Base-by-base conservation (phyloP, 2,888 invertebrate genomes). In the Morinoia aosen region DNA sequence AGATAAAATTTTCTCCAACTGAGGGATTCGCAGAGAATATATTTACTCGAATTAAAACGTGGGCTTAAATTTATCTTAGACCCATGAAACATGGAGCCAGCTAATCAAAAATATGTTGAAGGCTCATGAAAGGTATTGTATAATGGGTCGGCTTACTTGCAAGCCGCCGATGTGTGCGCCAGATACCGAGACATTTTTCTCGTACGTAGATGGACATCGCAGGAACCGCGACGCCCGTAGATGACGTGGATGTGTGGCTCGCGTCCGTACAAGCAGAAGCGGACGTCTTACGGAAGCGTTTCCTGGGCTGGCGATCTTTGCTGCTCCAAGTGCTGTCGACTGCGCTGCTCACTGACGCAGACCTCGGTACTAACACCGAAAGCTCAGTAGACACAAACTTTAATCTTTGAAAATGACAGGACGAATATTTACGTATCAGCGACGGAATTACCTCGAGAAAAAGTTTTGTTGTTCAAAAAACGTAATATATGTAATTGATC, bases 321-420 rank as follows among this genome's bases (percentile, higher is more conserved):
- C 93, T 93, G 93, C 93, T 93, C 57, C 93, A 93, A 33, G 57
- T 93, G 33, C 25, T 93, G 48, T 93, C 93, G 11, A 48, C 57
- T 5, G 58, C 93, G 25, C 93, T 93, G 48, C 11, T 93, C 93
- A 57, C 40, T 57, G 93, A 93, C 57, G 33, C 58, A 11, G 93
- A 93, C 57, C 33, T 93, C 48, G 93, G 93, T 93, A 48, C 48
- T 5, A 48, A 48, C 48, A 48, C 48, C 5, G 3, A 48, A 48
- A 48, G 48, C 48, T 48, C 48, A 48, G 5, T 48, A 48, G 48
- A 48, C 5, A 48, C 48, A 48, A 48, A 48, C n/a, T 2, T 48
- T 48, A 48, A 48, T 5, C 5, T 48, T 48, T 48, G 5, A 48
- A 48, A 48, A 48, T 48, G 2, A 48, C 48, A 5, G 5, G 48